A percentile compares a stretch with the other conserved stretches of the same genome.
Conservation (phyloP, 2,797 vertebrate species). For the Podargus strigoides region DNA sequence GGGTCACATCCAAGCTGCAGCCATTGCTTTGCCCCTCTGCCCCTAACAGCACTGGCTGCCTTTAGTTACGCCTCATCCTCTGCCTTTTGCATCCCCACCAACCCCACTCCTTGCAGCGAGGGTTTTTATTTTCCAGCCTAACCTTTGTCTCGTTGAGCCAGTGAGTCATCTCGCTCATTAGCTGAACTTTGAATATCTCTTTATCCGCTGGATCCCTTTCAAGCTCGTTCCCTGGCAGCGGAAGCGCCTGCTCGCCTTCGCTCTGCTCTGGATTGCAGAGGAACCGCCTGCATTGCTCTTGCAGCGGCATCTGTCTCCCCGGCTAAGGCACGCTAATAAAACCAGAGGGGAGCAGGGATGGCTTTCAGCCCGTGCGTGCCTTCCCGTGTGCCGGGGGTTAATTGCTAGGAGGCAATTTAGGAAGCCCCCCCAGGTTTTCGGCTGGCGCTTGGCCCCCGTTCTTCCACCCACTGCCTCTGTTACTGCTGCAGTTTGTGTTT, state of each 20-base stretch:
- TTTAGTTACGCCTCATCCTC: no score
- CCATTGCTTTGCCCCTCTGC: not conserved
- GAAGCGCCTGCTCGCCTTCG: constrained; percentile 17
- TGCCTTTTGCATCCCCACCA: not conserved
- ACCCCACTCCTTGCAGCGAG: constrained; percentile 20
- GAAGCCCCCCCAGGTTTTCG: not conserved
- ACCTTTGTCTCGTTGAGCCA: constrained; percentile 69
- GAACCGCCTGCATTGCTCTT: not conserved
- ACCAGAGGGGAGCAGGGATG: not conserved
- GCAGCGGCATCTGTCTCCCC: not conserved
- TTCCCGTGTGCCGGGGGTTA: not conserved
- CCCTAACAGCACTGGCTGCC: not conserved
- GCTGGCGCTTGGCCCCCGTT: not conserved
- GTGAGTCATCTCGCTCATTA: constrained; percentile 76
- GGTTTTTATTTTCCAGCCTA: constrained; percentile 54
- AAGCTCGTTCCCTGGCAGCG: constrained; percentile 67
- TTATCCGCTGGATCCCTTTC: constrained; percentile 68
- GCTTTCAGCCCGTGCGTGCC: not conserved
- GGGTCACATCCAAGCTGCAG: not conserved
- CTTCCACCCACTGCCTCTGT: not conserved
- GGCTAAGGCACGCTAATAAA: not conserved
- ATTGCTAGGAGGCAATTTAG: not conserved
- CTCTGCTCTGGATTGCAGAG: constrained; percentile 21
- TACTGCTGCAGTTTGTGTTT: not conserved
- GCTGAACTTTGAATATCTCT: constrained; percentile 69